phyloP scores from a whole-genome alignment of 1,140 invertebrate genomes.

The Phenacoccus solenopsis region DNA sequence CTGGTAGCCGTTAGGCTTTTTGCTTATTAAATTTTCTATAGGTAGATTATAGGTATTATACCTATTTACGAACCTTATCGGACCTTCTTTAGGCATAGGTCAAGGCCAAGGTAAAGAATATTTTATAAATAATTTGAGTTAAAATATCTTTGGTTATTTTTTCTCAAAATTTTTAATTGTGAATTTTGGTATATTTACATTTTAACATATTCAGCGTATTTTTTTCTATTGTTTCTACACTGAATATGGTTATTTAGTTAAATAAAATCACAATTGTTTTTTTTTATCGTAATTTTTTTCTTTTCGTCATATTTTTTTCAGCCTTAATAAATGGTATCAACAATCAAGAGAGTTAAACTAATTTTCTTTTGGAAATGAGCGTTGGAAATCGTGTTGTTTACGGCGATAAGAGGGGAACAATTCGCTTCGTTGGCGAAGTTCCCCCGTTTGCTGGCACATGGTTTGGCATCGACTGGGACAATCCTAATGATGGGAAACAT shows the following conservation, averaged over 20 bases:
- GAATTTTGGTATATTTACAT: neutral
- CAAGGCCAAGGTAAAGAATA: no score
- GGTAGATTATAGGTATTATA: no score
- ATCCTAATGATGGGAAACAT: constrained; percentile 73
- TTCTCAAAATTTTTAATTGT: neutral
- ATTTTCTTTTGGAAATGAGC: neutral
- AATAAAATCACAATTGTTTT: neutral
- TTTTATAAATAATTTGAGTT: no score
- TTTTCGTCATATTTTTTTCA: neutral
- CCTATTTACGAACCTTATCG: no score
- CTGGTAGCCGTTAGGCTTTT: no score
- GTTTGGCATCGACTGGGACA: constrained; percentile 91
- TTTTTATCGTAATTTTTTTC: neutral
- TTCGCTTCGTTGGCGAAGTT: constrained; percentile 43
- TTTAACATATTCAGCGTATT: neutral
- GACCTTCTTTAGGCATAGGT: no score
- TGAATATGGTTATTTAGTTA: neutral
- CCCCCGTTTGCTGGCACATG: constrained; percentile 49
- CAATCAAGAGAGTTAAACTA: neutral
- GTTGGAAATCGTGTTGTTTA: neutral
- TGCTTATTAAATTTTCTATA: no score
- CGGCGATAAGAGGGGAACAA: neutral
- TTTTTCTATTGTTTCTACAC: neutral
- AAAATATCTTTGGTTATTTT: neutral
- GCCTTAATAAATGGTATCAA: neutral